Evolutionary conservation across 1,140 invertebrate genomes (phyloP).

Genomic region (Drosophila pandora): DNA sequence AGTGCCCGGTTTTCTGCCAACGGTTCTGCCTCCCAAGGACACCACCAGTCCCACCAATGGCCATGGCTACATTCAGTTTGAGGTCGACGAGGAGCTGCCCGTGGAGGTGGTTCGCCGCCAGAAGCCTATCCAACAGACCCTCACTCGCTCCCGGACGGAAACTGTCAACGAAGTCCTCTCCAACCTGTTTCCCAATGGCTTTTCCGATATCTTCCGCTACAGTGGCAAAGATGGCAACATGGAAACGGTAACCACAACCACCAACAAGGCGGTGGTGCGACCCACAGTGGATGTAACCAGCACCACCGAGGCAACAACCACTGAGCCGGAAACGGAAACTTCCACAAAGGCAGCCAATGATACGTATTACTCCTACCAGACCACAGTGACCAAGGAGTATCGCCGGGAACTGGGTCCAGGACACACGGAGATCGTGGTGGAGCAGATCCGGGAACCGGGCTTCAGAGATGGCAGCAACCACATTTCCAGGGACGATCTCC

Average conservation of each 20-base stretch:
- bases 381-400: conserved; percentile 70
- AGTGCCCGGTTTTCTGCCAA: conserved; percentile 50
- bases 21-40: conserved; percentile 16
- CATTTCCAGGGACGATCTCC: conserved; percentile 65
- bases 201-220: conserved; percentile 79
- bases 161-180: conserved; percentile 76
- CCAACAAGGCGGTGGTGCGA: conserved; percentile 21
- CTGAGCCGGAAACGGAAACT: not conserved
- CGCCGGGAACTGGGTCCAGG: conserved; percentile 66
- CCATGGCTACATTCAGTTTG: conserved; percentile 75
- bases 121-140: conserved; percentile 26
- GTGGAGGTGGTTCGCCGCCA: conserved; percentile 16
- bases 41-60: conserved; percentile 43
- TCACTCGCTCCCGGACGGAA: conserved; percentile 41
- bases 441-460: conserved; percentile 48
- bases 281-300: conserved; percentile 15
- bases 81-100: conserved; percentile 58
- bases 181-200: conserved; percentile 77
- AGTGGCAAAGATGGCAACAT: conserved; percentile 52
- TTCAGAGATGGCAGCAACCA: conserved; percentile 68
- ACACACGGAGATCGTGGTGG: conserved; percentile 76
- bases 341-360: conserved; percentile 22
- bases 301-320: conserved; percentile 8
- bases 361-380: conserved; percentile 66
- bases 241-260: conserved; percentile 35